Evolutionary conservation across 2,888 invertebrate genomes (phyloP).

Genomic region (Agrotis ipsilon): DNA sequence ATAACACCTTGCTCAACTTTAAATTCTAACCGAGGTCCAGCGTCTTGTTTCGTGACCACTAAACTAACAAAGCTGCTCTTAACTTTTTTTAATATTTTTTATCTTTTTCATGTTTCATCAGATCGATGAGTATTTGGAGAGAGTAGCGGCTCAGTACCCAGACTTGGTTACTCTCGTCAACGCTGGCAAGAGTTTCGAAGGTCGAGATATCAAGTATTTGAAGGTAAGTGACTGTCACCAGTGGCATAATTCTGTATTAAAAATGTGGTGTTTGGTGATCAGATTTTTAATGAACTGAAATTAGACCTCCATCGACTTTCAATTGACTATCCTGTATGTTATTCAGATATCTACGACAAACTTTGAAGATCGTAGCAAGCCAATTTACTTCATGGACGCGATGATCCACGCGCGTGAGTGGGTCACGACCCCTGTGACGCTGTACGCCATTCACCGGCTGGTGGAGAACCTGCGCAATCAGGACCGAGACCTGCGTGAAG

Average conservation of each 20-base stretch:
- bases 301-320: no score
- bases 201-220: conserved; percentile 90
- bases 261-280: no score
- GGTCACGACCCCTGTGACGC: conserved; percentile 92
- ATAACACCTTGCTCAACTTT: no score
- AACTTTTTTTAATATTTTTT: background rate
- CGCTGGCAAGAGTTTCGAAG: conserved; percentile 92
- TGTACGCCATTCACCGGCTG: conserved; percentile 91
- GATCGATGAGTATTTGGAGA: conserved; percentile 89
- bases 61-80: no score
- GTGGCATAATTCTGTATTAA: no score
- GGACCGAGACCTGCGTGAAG: conserved; percentile 85
- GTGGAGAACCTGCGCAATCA: conserved; percentile 85
- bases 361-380: conserved; percentile 81
- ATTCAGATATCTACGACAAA: conserved; percentile 90
- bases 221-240: conserved; percentile 78
- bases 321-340: background rate
- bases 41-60: no score
- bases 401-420: conserved; percentile 93
- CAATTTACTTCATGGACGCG: conserved; percentile 89
- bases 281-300: no score
- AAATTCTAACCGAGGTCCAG: no score
- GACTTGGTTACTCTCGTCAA: conserved; percentile 88
- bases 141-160: conserved; percentile 87
- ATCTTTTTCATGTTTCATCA: conserved; percentile 59